A percentile compares a stretch with the other conserved stretches of the same genome.
phyloP scores from a whole-genome alignment of 1,140 invertebrate genomes.

The Antheraea pernyi region DNA sequence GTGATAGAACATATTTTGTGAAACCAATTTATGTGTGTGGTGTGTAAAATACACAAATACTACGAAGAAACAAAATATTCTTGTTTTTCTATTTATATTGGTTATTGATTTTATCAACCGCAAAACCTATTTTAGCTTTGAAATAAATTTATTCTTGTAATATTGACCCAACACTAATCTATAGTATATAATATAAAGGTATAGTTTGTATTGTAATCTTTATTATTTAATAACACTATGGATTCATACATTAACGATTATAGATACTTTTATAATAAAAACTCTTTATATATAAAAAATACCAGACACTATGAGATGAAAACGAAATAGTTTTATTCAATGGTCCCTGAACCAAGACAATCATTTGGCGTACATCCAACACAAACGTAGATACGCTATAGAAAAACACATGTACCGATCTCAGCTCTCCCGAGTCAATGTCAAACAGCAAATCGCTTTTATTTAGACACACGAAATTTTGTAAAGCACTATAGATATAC shows the following conservation, averaged over 20 bases:
- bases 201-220: conserved; percentile 6
- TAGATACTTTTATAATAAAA: neutral
- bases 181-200: neutral
- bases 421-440: conserved; percentile 19
- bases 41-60: neutral
- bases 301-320: neutral
- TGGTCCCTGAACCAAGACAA: conserved; percentile 15
- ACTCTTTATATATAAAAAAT: conserved; percentile 10
- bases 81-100: no score
- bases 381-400: conserved; percentile 17
- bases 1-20: neutral
- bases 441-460: conserved; percentile 20
- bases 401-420: conserved; percentile 17
- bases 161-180: neutral
- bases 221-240: conserved; percentile 1
- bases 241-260: neutral
- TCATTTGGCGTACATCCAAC: conserved; percentile 32
- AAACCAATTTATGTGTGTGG: neutral
- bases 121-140: neutral
- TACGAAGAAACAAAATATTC: no score
- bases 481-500: neutral
- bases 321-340: neutral
- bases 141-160: neutral
- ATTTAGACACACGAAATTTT: neutral
- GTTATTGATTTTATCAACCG: no score